phyloP scores from a whole-genome alignment of 1,140 invertebrate genomes.

The Drosophila elegans region DNA sequence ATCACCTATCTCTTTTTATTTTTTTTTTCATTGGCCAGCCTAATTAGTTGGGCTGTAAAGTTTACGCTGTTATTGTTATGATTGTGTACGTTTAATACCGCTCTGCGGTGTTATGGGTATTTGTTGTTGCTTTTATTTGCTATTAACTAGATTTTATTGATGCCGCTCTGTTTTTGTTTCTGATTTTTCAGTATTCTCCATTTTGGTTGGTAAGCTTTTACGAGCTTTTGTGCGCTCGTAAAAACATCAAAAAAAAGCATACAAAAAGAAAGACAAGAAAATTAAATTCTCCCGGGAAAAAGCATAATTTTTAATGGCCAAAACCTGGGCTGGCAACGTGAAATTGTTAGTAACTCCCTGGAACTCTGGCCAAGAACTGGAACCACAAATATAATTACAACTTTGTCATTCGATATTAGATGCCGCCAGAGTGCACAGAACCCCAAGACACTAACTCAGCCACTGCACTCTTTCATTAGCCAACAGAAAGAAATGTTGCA shows the following conservation, averaged over 20 bases:
- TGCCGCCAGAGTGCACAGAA: conserved; percentile 62
- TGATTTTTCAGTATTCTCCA: conserved; percentile 18
- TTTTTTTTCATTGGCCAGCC: conserved; percentile 19
- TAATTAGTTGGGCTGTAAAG: conserved; percentile 76
- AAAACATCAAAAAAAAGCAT: conserved; percentile 37
- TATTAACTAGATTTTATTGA: conserved; percentile 78
- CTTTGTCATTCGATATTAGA: conserved; percentile 80
- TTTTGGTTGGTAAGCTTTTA: conserved; percentile 41
- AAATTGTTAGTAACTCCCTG: conserved; percentile 28
- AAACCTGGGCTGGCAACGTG: conserved; percentile 35
- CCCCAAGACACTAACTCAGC: conserved; percentile 20
- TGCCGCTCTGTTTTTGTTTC: conserved; percentile 39
- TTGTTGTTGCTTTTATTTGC: conserved; percentile 74
- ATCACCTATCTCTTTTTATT: not conserved
- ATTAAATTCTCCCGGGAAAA: conserved; percentile 61
- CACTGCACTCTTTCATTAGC: not conserved
- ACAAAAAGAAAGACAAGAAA: conserved; percentile 11
- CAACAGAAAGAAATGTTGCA: conserved; percentile 12
- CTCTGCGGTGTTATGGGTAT: conserved; percentile 47
- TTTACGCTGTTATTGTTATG: conserved; percentile 64
- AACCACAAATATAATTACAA: conserved; percentile 76
- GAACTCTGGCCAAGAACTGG: conserved; percentile 21
- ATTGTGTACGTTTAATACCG: conserved; percentile 37
- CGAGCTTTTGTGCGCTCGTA: conserved; percentile 65
- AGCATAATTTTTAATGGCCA: conserved; percentile 59